Evolutionary conservation across 92 coral and sea anemone genomes (phyloP).

Genomic region (Siderastrea radians): DNA sequence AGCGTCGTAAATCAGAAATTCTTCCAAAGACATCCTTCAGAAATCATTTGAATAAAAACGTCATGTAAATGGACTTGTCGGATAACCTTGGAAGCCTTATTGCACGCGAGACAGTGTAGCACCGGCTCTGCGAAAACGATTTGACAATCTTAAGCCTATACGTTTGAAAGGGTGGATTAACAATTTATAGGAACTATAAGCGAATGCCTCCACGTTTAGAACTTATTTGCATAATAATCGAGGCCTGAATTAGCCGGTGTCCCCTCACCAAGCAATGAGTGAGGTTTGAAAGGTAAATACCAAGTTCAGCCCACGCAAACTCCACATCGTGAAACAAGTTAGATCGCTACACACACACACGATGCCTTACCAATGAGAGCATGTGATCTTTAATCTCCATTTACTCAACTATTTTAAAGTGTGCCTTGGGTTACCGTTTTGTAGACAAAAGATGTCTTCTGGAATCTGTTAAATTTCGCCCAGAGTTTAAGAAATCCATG

Average conservation of each 20-base stretch:
- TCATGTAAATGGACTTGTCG: neutral
- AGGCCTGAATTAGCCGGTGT: conserved; percentile 17
- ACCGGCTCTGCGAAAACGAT: neutral
- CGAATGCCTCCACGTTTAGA: conserved; percentile 48
- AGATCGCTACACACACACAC: neutral
- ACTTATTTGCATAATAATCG: conserved; percentile 47
- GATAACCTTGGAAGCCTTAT: neutral
- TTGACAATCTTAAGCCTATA: conserved; percentile 2
- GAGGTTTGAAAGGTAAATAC: conserved; percentile 14
- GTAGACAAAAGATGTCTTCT: conserved; percentile 26
- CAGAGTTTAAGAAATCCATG: conserved; percentile 3
- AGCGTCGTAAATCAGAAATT: neutral
- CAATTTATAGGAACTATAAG: conserved; percentile 33
- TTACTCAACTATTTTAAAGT: conserved; percentile 1
- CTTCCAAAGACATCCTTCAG: neutral
- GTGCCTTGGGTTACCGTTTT: conserved; percentile 11
- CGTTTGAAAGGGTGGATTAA: conserved; percentile 45
- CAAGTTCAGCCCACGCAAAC: conserved; percentile 28
- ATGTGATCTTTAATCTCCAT: conserved; percentile 23
- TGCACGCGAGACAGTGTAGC: neutral
- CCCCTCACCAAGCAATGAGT: conserved; percentile 25
- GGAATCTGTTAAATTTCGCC: conserved; percentile 1
- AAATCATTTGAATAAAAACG: neutral
- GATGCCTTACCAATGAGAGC: neutral
- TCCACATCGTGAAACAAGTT: neutral